These are phyloP conservation scores for Leptinotarsa tumamoca DNA, from an alignment of 2,888 invertebrate species.

Conservation along the genomic window DNA sequence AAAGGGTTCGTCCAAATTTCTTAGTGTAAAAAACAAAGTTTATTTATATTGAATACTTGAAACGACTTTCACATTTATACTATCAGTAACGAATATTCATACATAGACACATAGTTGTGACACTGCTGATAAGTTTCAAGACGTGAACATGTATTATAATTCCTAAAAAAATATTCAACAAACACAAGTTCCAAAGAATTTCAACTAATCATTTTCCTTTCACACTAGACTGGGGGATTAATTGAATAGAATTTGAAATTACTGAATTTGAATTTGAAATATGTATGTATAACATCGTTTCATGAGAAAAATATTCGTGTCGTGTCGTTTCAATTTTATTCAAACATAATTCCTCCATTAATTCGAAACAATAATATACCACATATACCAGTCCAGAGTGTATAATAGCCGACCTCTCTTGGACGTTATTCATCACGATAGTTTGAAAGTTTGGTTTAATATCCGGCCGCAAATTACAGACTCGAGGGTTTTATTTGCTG, in stretches of 20 bases:
- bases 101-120: too few species aligned
- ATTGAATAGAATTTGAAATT: neutral
- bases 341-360: neutral
- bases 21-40: too few species aligned
- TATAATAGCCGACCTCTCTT: conserved; percentile 11
- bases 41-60: too few species aligned
- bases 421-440: conserved; percentile 6
- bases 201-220: too few species aligned
- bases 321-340: neutral
- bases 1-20: too few species aligned
- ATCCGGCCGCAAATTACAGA: conserved; percentile 4
- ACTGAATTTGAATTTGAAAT: neutral
- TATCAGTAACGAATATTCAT: too few species aligned
- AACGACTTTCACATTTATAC: too few species aligned
- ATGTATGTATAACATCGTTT: neutral
- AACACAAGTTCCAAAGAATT: too few species aligned
- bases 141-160: too few species aligned
- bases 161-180: too few species aligned
- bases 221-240: neutral
- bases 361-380: neutral
- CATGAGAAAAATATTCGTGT: neutral
- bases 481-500: neutral
- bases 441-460: conserved; percentile 13
- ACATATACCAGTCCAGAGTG: neutral
- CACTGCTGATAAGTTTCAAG: too few species aligned